Percentiles rank a stretch among this genome's conserved stretches.
These are phyloP conservation scores for Anoplopoma fimbria DNA, from an alignment of 2,113 vertebrate species.

Conservation along the genomic window DNA sequence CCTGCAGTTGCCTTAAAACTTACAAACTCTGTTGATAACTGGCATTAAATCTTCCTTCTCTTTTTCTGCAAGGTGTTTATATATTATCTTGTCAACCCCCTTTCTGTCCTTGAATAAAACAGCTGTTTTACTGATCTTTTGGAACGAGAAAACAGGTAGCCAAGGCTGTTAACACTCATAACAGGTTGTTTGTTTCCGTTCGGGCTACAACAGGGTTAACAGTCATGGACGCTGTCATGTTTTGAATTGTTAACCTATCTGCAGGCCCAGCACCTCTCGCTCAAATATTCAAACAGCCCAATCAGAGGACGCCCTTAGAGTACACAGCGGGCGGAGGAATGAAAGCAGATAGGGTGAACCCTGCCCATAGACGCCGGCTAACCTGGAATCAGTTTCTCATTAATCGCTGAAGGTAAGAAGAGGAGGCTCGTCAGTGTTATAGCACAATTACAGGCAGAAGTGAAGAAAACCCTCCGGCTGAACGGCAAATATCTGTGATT, in stretches of 20 bases:
- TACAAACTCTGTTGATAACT: neutral
- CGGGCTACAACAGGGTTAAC: conserved; percentile 44
- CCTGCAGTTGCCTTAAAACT: neutral
- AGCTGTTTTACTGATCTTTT: neutral
- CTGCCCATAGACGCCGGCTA: conserved; percentile 35
- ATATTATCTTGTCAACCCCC: neutral
- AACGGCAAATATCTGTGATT: conserved; percentile 30
- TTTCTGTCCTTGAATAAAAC: neutral
- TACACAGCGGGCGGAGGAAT: conserved; percentile 22
- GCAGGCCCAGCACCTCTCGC: neutral
- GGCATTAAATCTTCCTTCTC: neutral
- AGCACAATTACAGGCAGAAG: conserved; percentile 23
- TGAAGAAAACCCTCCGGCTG: conserved; percentile 6
- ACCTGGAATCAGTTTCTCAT: conserved; percentile 35
- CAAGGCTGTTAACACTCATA: neutral
- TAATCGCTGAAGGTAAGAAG: conserved; percentile 24
- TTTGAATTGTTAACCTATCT: conserved; percentile 53
- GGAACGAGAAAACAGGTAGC: neutral
- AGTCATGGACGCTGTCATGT: conserved; percentile 6
- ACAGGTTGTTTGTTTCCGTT: conserved; percentile 25
- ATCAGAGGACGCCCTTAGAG: conserved; percentile 42
- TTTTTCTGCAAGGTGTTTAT: neutral
- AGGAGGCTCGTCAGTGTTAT: conserved; percentile 8
- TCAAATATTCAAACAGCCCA: conserved; percentile 68
- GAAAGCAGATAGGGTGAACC: conserved; percentile 46